phyloP scores from a whole-genome alignment of 2,113 vertebrate species.

The Syngnathus typhle region DNA sequence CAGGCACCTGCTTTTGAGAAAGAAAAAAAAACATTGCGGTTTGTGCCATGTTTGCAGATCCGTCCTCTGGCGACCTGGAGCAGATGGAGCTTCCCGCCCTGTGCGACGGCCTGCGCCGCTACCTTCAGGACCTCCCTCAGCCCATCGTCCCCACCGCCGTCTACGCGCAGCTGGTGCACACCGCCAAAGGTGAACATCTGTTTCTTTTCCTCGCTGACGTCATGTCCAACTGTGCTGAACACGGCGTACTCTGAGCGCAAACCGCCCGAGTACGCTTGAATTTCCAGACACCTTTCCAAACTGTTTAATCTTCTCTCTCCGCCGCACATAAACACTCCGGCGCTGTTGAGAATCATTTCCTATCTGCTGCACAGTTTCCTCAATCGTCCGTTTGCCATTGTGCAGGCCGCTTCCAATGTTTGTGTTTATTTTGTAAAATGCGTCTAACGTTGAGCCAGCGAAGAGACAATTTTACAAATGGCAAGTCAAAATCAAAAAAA shows the following conservation, averaged over 20 bases:
- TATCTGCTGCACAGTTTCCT: too few relatives aligned
- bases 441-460: too few relatives aligned
- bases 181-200: slow-evolving; percentile 77
- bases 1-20: too few relatives aligned
- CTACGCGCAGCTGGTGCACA: slow-evolving; percentile 81
- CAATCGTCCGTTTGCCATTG: too few relatives aligned
- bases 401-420: too few relatives aligned
- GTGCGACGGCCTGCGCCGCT: slow-evolving; percentile 84
- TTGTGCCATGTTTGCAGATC: slow-evolving; percentile 65
- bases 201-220: slow-evolving; percentile 12
- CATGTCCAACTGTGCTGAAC: slow-evolving; percentile 28
- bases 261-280: slow-evolving; percentile 1
- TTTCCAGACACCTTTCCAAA: not conserved
- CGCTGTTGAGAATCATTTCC: too few relatives aligned
- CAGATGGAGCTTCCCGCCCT: slow-evolving; percentile 80
- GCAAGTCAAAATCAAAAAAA: not conserved
- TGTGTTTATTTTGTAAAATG: too few relatives aligned
- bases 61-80: slow-evolving; percentile 76
- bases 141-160: slow-evolving; percentile 82
- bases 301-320: not conserved
- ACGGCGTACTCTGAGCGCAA: slow-evolving; percentile 37
- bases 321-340: not conserved
- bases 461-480: too few relatives aligned
- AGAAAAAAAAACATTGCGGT: not conserved
- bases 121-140: slow-evolving; percentile 90